Evolutionary conservation across 2,888 invertebrate species (phyloP), one percentile per base, ranked within the genome.

Genomic region (Tryphoninae sp.): DNA sequence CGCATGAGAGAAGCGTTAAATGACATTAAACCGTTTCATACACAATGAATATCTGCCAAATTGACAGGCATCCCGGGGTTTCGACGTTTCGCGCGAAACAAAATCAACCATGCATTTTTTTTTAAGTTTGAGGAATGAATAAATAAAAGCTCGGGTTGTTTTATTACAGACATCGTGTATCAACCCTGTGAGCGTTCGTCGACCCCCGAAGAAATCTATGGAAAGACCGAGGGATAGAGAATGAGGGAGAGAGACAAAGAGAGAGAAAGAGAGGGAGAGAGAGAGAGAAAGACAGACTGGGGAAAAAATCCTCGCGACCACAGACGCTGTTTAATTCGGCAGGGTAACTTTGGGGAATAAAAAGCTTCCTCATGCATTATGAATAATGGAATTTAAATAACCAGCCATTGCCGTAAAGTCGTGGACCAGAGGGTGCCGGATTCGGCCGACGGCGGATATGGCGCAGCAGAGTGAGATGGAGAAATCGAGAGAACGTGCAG

Each of bases 341-440:
- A 84, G 83, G 85, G 64, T 64, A 87, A 85, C 84, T 85, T 86
- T 85, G 80, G 85, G 74, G 81, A 82, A 85, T 76, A 84, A 83
- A 88, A 89, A 86, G 86, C 81, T 84, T 86, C 81, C 88, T 89
- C 89, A 89, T 90, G 89, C 89, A 90, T 90, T 89, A 90, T 90
- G 89, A 90, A 90, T 90, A 90, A 90, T 88, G 88, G 90, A 89
- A 89, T 90, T 90, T 90, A 89, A 90, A 90, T 89, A 90, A 84
- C 84, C 84, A 73, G 72, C 80, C 79, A 79, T 84, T 75, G 78
- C 76, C 75, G 76, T 49, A 51, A 51, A 42, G 79, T 77, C 64
- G 86, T 85, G 85, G 83, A 86, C 84, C 84, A 85, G 84, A 81
- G 62, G 75, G 68, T 76, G 85, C 82, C 75, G 86, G 84, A 84